These are phyloP conservation scores for Cantharis flavilabris DNA, from an alignment of 2,888 invertebrate genomes.

Conservation along the genomic window DNA sequence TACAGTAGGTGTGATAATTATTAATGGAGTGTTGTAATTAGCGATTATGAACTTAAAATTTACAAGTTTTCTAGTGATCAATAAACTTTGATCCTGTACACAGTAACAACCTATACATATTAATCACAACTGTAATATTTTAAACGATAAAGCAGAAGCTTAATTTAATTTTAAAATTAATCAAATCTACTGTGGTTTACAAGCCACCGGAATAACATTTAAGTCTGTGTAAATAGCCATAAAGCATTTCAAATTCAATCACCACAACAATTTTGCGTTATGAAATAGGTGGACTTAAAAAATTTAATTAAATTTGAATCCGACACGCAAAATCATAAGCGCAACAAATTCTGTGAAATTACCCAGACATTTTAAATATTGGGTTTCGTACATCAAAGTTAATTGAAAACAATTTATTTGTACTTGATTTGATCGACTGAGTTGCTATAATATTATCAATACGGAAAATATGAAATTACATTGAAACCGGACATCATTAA, in stretches of 20 bases:
- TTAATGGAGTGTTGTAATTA: too few relatives aligned
- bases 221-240: background rate
- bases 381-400: background rate
- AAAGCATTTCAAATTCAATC: background rate
- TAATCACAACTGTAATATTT: background rate
- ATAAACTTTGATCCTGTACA: too few relatives aligned
- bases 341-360: background rate
- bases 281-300: background rate
- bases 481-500: constrained; percentile 20
- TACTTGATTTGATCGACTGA: background rate
- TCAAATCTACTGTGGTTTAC: background rate
- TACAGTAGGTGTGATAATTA: too few relatives aligned
- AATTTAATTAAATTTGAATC: background rate
- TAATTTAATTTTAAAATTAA: background rate
- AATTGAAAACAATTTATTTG: background rate
- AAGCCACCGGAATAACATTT: background rate
- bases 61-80: too few relatives aligned
- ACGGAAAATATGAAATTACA: constrained; percentile 20
- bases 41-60: too few relatives aligned
- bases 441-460: background rate
- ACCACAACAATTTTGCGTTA: background rate
- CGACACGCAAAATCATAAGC: background rate
- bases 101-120: too few relatives aligned
- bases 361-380: background rate
- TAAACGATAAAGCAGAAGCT: background rate